Conservation (phyloP, 2,113 vertebrate species). For the Etheostoma spectabile region DNA sequence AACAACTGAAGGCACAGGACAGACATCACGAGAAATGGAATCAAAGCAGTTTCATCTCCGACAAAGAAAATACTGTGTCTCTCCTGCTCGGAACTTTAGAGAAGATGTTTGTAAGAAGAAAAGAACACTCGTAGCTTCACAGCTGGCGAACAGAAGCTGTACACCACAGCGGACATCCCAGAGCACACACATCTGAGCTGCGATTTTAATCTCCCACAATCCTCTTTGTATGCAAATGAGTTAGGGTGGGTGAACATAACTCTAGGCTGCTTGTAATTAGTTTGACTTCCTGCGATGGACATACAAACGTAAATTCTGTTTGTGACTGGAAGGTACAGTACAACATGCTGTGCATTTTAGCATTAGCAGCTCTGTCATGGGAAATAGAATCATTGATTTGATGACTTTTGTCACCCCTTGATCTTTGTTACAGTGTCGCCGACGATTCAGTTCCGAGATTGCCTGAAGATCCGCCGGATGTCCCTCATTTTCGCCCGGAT, state of each 20-base stretch:
- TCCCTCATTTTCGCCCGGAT: too few species aligned
- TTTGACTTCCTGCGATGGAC: not conserved
- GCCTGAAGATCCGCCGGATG: too few species aligned
- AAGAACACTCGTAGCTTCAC: constrained; percentile 1
- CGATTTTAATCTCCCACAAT: constrained; percentile 37
- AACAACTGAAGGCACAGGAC: constrained; percentile 34
- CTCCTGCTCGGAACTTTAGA: not conserved
- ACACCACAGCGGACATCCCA: not conserved
- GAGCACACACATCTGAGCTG: not conserved
- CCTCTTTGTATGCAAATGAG: constrained; percentile 28
- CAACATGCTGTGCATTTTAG: not conserved
- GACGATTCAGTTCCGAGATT: too few species aligned
- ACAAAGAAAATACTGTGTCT: not conserved
- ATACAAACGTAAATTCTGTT: not conserved
- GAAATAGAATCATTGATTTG: not conserved
- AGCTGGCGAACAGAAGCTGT: constrained; percentile 9
- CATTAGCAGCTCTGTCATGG: not conserved
- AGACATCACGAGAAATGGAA: not conserved
- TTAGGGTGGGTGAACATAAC: not conserved
- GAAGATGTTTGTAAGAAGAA: not conserved
- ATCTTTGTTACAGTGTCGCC: not conserved
- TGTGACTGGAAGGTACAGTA: not conserved
- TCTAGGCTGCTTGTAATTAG: not conserved
- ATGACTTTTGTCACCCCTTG: not conserved
- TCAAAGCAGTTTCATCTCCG: not conserved